Evolutionary conservation across 2,113 vertebrate genomes (phyloP), one percentile per base, ranked within the genome.

Genomic region (Elgaria multicarinata): DNA sequence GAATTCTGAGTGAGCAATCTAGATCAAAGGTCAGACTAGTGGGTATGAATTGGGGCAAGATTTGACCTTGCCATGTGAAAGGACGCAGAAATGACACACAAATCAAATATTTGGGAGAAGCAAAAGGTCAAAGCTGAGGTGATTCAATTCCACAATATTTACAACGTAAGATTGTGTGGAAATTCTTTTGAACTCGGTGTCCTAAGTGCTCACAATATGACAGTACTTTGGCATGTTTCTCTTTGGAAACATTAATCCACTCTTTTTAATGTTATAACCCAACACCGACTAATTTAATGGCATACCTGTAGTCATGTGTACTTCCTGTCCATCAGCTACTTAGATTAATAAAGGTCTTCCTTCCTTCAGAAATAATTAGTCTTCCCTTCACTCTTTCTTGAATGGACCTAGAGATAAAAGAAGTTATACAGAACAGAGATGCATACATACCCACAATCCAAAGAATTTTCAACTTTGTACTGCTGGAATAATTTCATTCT

Each of bases 61-160:
- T 93, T 93, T 97, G 95, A 94, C 95, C 92, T 95, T 93, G 36
- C 91, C 0, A 0, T 87, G 88, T 10, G 69, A 96, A 95, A 94
- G 92, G 92, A 94, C 89, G 92, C 64, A 91, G 93, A 93, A 95
- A 94, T 93, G 46, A 85, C 92, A 85, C 58, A 82, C 3, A 42
- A 95, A 91, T 90, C 75, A 79, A 86, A 93, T 92, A 94, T 58
- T 86, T 87, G 93, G 92, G 81, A 96, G 90, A 93, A 89, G 89
- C 62, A 71, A 92, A 94, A 96, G 95, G 93, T 97, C 94, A 95
- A 92, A 95, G 85, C 50, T 77, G 89, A 96, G 95, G 89, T 92
- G 89, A 94, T 95, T 92, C 94, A 94, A 96, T 96, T 95, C 95
- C 93, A 93, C 87, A 92, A 93, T 94, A 95, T 97, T 97, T 96